Evolutionary conservation across 2,888 invertebrate species (phyloP).

Genomic region (Aproaerema taeniolella): DNA sequence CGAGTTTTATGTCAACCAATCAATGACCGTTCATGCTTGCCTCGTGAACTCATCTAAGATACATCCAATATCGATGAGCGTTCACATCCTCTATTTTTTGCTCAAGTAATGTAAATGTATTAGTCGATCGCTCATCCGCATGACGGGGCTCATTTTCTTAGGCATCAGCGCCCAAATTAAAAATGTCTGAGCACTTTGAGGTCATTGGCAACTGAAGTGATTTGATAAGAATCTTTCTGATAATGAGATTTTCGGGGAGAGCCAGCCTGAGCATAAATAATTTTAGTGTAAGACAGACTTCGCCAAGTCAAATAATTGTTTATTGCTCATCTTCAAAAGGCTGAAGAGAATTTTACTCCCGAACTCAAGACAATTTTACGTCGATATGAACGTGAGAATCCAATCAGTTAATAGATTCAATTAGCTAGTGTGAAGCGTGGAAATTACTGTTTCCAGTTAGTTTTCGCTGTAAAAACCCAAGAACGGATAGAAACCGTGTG

Average conservation of each 20-base stretch:
- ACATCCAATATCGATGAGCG: constrained; percentile 29
- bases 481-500: constrained; percentile 35
- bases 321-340: too few species aligned
- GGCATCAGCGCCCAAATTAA: constrained; percentile 13
- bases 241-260: too few species aligned
- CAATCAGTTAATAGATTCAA: constrained; percentile 36
- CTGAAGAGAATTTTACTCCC: not conserved
- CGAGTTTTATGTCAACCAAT: constrained; percentile 39
- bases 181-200: constrained; percentile 1
- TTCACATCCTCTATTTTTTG: constrained; percentile 40
- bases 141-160: constrained; percentile 21
- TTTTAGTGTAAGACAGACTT: too few species aligned
- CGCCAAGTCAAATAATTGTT: too few species aligned
- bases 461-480: constrained; percentile 30
- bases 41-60: constrained; percentile 36
- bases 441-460: too few species aligned
- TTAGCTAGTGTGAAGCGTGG: constrained; percentile 48
- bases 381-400: constrained; percentile 42
- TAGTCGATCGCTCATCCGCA: constrained; percentile 34
- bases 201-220: constrained; percentile 12
- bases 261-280: too few species aligned
- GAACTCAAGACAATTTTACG: constrained; percentile 21
- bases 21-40: constrained; percentile 41
- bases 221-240: too few species aligned
- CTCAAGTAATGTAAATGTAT: constrained; percentile 42